These are phyloP conservation scores for Agrypnia vestita DNA, from an alignment of 1,140 invertebrate genomes.

Conservation along the genomic window DNA sequence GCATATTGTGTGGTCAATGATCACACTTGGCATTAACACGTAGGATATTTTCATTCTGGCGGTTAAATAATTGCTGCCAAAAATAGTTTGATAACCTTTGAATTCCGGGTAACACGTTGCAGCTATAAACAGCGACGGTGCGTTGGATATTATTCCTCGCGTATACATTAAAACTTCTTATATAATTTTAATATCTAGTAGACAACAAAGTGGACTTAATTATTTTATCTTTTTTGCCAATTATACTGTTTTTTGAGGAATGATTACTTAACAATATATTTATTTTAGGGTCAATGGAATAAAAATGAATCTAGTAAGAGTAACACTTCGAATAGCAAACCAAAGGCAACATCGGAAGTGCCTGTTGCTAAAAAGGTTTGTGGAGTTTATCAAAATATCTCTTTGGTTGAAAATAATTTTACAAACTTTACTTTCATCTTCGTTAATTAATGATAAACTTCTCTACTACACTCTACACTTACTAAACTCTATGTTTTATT, in stretches of 20 bases:
- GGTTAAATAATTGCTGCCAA: constrained; percentile 38
- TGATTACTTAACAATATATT: constrained; percentile 5
- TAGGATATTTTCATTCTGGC: constrained; percentile 12
- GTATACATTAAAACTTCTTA: too few species aligned
- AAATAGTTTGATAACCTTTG: constrained; percentile 44
- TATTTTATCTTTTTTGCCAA: neutral
- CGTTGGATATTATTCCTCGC: too few species aligned
- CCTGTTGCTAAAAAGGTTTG: constrained; percentile 38
- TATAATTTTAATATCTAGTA: too few species aligned
- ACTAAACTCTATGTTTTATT: too few species aligned
- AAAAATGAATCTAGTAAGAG: constrained; percentile 35
- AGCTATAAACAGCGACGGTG: constrained; percentile 9
- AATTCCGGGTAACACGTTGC: constrained; percentile 20
- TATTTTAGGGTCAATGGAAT: constrained; percentile 20
- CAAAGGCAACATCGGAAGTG: constrained; percentile 1
- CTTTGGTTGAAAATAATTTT: too few species aligned
- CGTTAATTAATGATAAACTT: too few species aligned
- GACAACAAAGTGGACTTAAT: too few species aligned
- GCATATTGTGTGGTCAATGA: constrained; percentile 22
- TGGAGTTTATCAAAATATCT: neutral
- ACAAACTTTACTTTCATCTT: too few species aligned
- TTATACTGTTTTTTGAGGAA: neutral
- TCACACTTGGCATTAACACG: constrained; percentile 36
- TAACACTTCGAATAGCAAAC: neutral
- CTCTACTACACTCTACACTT: too few species aligned